phyloP scores from a whole-genome alignment of 1,140 invertebrate genomes.

The Mercenaria mercenaria region DNA sequence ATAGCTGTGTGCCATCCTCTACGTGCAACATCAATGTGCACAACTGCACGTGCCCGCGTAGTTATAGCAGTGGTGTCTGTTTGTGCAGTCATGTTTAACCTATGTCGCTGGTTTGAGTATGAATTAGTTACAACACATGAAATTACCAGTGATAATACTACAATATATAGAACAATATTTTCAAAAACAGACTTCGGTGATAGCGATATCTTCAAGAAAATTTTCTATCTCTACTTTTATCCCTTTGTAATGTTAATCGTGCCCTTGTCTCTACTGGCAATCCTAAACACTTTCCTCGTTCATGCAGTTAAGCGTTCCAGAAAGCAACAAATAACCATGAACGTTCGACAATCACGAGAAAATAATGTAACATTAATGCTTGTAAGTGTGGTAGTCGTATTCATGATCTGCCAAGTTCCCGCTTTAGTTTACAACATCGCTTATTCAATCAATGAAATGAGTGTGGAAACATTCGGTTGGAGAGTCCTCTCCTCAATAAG shows the following conservation, averaged over 20 bases:
- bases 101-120: conserved; percentile 89
- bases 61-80: conserved; percentile 94
- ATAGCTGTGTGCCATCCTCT: conserved; percentile 98
- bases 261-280: conserved; percentile 93
- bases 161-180: conserved; percentile 87
- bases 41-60: conserved; percentile 94
- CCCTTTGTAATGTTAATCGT: conserved; percentile 96
- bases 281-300: conserved; percentile 96
- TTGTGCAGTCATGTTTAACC: conserved; percentile 95
- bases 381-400: conserved; percentile 96
- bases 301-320: conserved; percentile 83
- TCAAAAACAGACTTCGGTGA: conserved; percentile 90
- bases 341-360: conserved; percentile 83
- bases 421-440: conserved; percentile 94
- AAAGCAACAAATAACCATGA: conserved; percentile 81
- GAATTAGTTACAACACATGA: conserved; percentile 76
- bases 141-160: conserved; percentile 43
- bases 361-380: conserved; percentile 93
- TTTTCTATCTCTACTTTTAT: conserved; percentile 97
- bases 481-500: conserved; percentile 84
- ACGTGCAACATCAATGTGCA: conserved; percentile 94
- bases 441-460: conserved; percentile 77
- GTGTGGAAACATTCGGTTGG: conserved; percentile 71
- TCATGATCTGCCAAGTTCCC: conserved; percentile 96
- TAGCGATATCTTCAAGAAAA: conserved; percentile 90